Percentiles rank a stretch among this genome's conserved stretches.
Evolutionary conservation across 2,888 invertebrate species (phyloP).

Genomic region (Bembecia ichneumoniformis): DNA sequence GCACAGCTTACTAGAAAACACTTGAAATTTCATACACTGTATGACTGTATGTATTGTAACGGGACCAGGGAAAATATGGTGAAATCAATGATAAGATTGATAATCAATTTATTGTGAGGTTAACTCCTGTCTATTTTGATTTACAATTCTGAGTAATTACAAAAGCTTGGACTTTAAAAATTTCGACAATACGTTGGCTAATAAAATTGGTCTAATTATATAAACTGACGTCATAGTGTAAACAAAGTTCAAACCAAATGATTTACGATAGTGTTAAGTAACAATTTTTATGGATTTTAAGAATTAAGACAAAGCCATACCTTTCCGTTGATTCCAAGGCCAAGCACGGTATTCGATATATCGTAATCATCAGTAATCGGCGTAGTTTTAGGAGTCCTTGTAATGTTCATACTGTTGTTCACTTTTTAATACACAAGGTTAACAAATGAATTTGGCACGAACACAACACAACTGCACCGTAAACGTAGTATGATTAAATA

Average conservation of each 20-base stretch:
- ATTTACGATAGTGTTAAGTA: neutral
- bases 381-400: conserved; percentile 78
- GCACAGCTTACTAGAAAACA: no score
- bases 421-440: neutral
- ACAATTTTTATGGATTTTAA: neutral
- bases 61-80: no score
- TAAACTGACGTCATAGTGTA: conserved; percentile 26
- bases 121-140: neutral
- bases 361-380: conserved; percentile 92
- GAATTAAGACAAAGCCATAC: conserved; percentile 27
- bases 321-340: conserved; percentile 98
- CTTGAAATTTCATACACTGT: no score
- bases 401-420: conserved; percentile 40
- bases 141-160: neutral
- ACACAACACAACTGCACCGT: conserved; percentile 5
- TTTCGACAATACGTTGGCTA: neutral
- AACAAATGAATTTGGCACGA: neutral
- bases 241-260: conserved; percentile 13
- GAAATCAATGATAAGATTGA: no score
- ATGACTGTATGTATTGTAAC: no score
- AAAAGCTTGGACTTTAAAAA: neutral
- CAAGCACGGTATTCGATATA: conserved; percentile 93
- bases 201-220: neutral
- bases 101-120: no score
- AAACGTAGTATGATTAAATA: conserved; percentile 3